Conservation (phyloP, 2,113 vertebrate genomes). For the Trematocara zebra region DNA sequence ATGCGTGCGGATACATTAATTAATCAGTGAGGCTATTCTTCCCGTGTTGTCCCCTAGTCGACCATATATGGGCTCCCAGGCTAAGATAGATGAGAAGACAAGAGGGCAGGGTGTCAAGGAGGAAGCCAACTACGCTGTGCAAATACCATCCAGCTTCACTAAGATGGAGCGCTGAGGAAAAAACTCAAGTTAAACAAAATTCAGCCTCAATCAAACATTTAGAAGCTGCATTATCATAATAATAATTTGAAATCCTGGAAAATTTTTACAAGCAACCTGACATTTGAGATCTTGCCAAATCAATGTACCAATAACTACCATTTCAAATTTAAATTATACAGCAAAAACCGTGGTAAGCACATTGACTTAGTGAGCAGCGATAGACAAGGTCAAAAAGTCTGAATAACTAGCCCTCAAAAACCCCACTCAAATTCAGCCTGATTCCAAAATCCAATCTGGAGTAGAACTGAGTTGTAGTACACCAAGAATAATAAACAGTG, state of each 20-base stretch:
- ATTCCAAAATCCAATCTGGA: background rate
- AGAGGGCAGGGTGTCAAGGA: background rate
- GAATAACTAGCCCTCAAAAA: background rate
- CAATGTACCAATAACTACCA: background rate
- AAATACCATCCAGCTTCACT: conserved; percentile 1
- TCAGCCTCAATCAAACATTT: background rate
- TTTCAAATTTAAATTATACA: background rate
- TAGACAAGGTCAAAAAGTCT: background rate
- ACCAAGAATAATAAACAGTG: background rate
- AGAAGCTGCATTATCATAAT: background rate
- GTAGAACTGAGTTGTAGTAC: background rate
- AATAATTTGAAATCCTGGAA: background rate
- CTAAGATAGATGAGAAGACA: conserved; percentile 15
- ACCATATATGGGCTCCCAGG: background rate
- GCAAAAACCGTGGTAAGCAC: background rate
- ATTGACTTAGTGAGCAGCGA: background rate
- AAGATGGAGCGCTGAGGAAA: background rate
- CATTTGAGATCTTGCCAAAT: background rate
- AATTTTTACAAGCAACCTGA: background rate
- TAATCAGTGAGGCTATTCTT: conserved; percentile 59
- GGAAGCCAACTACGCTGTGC: background rate
- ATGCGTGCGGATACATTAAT: conserved; percentile 62
- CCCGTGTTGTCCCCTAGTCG: background rate
- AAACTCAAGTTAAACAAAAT: background rate
- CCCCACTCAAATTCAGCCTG: background rate